A percentile compares a stretch with the other conserved stretches of the same genome.
These are phyloP conservation scores for Sebastes hubbsi DNA, from an alignment of 2,797 vertebrate genomes.

Conservation along the genomic window DNA sequence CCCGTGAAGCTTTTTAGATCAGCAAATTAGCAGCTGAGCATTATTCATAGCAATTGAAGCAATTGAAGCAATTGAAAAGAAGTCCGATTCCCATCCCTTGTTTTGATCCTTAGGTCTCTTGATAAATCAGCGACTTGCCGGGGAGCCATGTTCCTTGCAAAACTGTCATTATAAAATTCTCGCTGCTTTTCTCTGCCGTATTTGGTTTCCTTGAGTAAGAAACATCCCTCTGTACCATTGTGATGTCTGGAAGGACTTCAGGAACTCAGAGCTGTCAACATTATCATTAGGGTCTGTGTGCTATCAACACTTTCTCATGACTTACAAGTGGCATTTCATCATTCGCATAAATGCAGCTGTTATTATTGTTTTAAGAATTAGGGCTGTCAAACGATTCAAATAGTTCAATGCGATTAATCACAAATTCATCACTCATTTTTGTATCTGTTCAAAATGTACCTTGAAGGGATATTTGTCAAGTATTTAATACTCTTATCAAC, in stretches of 20 bases:
- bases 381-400: too few species aligned
- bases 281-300: neutral
- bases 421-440: too few species aligned
- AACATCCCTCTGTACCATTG: neutral
- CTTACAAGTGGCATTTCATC: neutral
- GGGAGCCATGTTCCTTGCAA: neutral
- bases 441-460: too few species aligned
- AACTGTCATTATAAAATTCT: neutral
- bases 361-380: neutral
- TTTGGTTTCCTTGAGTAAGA: neutral
- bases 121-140: too few species aligned
- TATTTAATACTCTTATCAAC: too few species aligned
- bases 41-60: too few species aligned
- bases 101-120: neutral
- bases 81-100: neutral
- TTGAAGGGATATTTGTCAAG: too few species aligned
- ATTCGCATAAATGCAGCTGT: neutral
- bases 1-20: neutral
- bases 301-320: neutral
- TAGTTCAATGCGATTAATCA: too few species aligned
- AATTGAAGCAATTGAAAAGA: neutral
- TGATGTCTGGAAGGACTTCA: neutral
- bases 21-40: neutral
- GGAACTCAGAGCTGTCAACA: neutral
- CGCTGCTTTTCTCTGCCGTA: neutral